Conservation (phyloP, 2,888 invertebrate species). For the Harpalus rufipes region DNA sequence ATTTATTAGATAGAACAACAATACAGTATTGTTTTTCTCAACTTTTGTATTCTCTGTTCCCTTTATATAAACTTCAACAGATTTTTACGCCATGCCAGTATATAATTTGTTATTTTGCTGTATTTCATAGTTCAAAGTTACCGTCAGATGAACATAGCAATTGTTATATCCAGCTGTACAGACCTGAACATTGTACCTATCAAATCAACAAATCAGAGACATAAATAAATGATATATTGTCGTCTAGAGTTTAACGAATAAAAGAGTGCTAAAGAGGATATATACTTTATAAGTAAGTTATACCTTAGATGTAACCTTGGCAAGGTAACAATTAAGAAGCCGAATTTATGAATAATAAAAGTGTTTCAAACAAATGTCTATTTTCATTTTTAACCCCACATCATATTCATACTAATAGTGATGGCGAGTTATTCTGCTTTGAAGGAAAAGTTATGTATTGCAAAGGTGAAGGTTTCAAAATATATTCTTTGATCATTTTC, state of each 20-base stretch:
- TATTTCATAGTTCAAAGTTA: too few relatives aligned
- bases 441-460: too few relatives aligned
- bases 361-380: constrained; percentile 48
- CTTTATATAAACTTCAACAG: too few relatives aligned
- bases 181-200: constrained; percentile 57
- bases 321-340: constrained; percentile 55
- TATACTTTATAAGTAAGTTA: constrained; percentile 63
- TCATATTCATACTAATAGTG: not conserved
- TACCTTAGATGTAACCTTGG: constrained; percentile 61
- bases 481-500: too few relatives aligned
- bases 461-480: too few relatives aligned
- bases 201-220: constrained; percentile 40
- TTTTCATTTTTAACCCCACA: not conserved
- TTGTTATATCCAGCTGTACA: constrained; percentile 9
- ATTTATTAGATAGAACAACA: too few relatives aligned
- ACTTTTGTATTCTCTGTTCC: too few relatives aligned
- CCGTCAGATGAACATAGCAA: not conserved
- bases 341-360: constrained; percentile 66
- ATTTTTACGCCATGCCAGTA: too few relatives aligned
- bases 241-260: constrained; percentile 41
- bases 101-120: too few relatives aligned
- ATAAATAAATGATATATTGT: constrained; percentile 33
- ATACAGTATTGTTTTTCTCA: too few relatives aligned
- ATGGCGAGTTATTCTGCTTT: too few relatives aligned
- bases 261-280: constrained; percentile 55